Evolutionary conservation across 2,888 invertebrate species (phyloP).

Genomic region (Caenorhabditis wallacei): DNA sequence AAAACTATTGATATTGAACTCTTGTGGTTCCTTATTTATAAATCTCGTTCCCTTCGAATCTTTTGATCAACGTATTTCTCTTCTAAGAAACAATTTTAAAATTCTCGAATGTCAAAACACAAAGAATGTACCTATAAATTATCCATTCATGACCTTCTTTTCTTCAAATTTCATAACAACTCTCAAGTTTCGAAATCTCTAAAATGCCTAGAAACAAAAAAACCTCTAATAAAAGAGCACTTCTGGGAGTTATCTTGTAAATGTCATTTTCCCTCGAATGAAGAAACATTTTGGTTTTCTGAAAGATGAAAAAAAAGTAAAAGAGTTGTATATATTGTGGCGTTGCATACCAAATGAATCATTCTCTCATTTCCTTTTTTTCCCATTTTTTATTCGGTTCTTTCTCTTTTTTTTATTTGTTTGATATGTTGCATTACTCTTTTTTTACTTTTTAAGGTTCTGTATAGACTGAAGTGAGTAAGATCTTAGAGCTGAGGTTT

Average conservation of each 20-base stretch:
- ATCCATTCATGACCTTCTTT: not conserved
- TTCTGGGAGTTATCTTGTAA: not conserved
- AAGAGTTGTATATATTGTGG: constrained; percentile 19
- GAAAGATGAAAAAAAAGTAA: not conserved
- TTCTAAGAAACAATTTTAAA: too few species aligned
- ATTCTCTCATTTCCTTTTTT: constrained; percentile 16
- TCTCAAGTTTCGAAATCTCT: not conserved
- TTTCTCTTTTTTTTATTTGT: constrained; percentile 4
- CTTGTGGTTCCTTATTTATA: too few species aligned
- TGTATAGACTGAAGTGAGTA: too few species aligned
- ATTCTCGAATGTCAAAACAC: not conserved
- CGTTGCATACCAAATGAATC: constrained; percentile 36
- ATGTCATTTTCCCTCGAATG: too few species aligned
- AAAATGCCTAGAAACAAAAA: not conserved
- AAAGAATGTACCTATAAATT: not conserved
- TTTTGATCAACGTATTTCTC: too few species aligned
- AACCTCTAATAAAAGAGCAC: not conserved
- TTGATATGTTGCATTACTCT: too few species aligned
- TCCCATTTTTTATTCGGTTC: not conserved
- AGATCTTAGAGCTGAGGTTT: too few species aligned
- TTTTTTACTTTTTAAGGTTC: constrained; percentile 15
- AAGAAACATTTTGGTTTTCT: not conserved
- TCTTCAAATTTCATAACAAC: not conserved
- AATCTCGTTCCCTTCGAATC: too few species aligned
- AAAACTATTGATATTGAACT: too few species aligned